phyloP scores from a whole-genome alignment of 2,888 invertebrate genomes.

The Melieria picta region DNA sequence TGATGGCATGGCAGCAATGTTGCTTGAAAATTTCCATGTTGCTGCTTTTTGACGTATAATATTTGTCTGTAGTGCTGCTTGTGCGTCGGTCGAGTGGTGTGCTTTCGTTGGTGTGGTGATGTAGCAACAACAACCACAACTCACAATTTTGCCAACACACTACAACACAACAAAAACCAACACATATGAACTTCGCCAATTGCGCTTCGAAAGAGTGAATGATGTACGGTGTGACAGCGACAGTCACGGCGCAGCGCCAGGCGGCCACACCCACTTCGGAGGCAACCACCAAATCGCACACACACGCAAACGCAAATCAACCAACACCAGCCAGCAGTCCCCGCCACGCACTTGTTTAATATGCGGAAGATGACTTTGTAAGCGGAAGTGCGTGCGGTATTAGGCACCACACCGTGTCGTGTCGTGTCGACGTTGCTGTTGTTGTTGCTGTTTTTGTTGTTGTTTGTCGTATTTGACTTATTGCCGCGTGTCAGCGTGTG shows the following conservation, averaged over 20 bases:
- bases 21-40: too few relatives aligned
- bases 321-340: neutral
- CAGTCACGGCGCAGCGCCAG: neutral
- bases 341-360: constrained; percentile 27
- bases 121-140: neutral
- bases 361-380: constrained; percentile 37
- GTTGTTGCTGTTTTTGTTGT: too few relatives aligned
- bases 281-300: constrained; percentile 4
- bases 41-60: too few relatives aligned
- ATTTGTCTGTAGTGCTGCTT: neutral
- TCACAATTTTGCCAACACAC: neutral
- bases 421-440: neutral
- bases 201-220: neutral
- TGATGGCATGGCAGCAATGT: constrained; percentile 25
- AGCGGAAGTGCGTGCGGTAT: constrained; percentile 38
- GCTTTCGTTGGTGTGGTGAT: neutral
- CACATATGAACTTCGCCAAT: neutral
- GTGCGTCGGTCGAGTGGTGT: neutral
- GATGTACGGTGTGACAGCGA: neutral
- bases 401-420: constrained; percentile 35
- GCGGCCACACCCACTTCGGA: neutral
- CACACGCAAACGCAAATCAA: too few relatives aligned
- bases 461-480: constrained; percentile 33
- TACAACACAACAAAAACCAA: neutral
- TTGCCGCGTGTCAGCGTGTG: constrained; percentile 27